Conservation (phyloP, 2,888 invertebrate species). For the Malacosoma neustria region DNA sequence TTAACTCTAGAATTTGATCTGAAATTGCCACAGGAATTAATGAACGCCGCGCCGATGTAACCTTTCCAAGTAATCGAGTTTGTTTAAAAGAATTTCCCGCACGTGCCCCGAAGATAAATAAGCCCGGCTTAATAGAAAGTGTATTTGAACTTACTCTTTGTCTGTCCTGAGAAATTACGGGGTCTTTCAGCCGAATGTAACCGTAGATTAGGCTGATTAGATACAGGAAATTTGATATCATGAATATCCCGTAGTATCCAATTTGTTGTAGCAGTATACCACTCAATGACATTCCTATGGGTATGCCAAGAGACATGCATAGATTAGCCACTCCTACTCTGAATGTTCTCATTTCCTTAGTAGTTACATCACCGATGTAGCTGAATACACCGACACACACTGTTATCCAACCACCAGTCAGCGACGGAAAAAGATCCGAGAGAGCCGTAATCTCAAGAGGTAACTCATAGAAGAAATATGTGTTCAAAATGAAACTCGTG, state of each 20-base stretch:
- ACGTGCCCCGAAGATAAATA: conserved; percentile 7
- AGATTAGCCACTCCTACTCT: conserved; percentile 78
- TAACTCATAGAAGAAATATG: conserved; percentile 74
- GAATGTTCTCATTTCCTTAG: conserved; percentile 75
- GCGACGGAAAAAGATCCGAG: conserved; percentile 70
- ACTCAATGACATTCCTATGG: conserved; percentile 73
- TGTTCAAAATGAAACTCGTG: conserved; percentile 68
- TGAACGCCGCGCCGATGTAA: conserved; percentile 9
- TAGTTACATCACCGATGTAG: conserved; percentile 77
- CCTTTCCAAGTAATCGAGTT: conserved; percentile 12
- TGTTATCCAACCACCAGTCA: conserved; percentile 75
- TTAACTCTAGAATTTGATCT: conserved; percentile 32
- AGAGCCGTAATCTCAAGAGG: conserved; percentile 73
- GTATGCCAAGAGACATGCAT: conserved; percentile 76
- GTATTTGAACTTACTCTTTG: conserved; percentile 47
- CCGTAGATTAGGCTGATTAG: conserved; percentile 69
- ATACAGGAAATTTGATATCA: conserved; percentile 65
- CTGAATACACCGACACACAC: conserved; percentile 77
- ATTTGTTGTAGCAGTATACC: conserved; percentile 68
- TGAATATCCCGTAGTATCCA: conserved; percentile 67
- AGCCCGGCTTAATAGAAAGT: background rate
- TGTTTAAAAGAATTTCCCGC: conserved; percentile 6
- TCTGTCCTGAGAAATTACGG: conserved; percentile 46
- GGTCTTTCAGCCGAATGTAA: conserved; percentile 61
- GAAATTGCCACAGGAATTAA: conserved; percentile 15